phyloP scores from a whole-genome alignment of 2,888 invertebrate species.

The Eupithecia tripunctaria region DNA sequence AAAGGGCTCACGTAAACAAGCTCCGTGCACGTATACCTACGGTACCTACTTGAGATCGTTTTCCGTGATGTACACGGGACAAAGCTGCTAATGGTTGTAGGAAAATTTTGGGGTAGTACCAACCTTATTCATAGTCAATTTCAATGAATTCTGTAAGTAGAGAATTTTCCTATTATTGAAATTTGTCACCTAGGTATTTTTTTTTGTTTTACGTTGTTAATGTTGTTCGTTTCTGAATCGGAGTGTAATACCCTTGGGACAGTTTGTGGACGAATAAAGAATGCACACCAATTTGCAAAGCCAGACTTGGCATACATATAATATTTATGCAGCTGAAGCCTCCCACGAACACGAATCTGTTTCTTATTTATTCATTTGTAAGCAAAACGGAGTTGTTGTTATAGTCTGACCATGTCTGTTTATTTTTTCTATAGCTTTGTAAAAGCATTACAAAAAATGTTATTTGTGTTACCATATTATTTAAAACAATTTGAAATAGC shows the following conservation, averaged over 20 bases:
- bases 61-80: conserved; percentile 42
- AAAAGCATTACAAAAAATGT: not conserved
- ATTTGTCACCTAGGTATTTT: too few relatives aligned
- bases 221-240: not conserved
- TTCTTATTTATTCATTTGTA: conserved; percentile 16
- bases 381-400: not conserved
- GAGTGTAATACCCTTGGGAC: not conserved
- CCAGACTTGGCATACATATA: conserved; percentile 30
- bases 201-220: not conserved
- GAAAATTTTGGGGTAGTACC: conserved; percentile 23
- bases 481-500: too few relatives aligned
- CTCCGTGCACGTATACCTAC: conserved; percentile 61
- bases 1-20: conserved; percentile 50
- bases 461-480: not conserved
- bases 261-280: conserved; percentile 19
- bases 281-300: conserved; percentile 40
- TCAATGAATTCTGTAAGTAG: not conserved
- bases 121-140: conserved; percentile 15
- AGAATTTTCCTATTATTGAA: not conserved
- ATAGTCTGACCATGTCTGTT: not conserved
- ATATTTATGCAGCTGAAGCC: conserved; percentile 38
- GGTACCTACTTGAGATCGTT: conserved; percentile 58
- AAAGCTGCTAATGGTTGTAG: conserved; percentile 46
- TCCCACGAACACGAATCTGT: conserved; percentile 13
- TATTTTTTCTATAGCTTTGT: not conserved